phyloP scores from a whole-genome alignment of 2,888 invertebrate species.

The Pyrgus malvae region DNA sequence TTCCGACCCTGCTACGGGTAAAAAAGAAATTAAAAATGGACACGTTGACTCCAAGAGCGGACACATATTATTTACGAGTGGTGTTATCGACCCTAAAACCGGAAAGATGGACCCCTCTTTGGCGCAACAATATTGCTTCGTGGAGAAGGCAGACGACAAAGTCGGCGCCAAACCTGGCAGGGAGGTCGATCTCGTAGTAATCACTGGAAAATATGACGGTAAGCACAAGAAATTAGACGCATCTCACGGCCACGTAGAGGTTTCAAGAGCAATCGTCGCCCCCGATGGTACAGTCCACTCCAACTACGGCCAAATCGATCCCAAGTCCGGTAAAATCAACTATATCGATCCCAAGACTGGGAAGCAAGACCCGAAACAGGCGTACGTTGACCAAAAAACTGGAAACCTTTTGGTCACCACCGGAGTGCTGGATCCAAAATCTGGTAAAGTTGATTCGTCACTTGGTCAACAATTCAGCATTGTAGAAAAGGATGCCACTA shows the following conservation, averaged over 20 bases:
- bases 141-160: conserved; percentile 81
- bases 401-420: conserved; percentile 84
- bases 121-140: conserved; percentile 85
- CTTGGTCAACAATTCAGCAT: conserved; percentile 86
- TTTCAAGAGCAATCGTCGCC: conserved; percentile 83
- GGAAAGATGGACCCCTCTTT: conserved; percentile 85
- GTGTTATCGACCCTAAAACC: conserved; percentile 85
- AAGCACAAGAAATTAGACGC: conserved; percentile 77
- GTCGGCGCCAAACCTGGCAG: conserved; percentile 71
- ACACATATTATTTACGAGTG: conserved; percentile 83
- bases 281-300: conserved; percentile 81
- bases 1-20: conserved; percentile 83
- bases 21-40: conserved; percentile 84
- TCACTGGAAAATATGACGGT: conserved; percentile 83
- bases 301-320: conserved; percentile 86
- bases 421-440: conserved; percentile 84
- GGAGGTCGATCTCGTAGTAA: conserved; percentile 82
- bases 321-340: conserved; percentile 83
- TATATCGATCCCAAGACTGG: conserved; percentile 84
- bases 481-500: conserved; percentile 84
- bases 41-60: conserved; percentile 85
- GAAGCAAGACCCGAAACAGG: conserved; percentile 84
- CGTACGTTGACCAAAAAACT: conserved; percentile 86
- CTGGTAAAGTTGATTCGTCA: conserved; percentile 84
- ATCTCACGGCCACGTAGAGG: conserved; percentile 71